Conservation (phyloP, 2,888 invertebrate genomes). For the Polymixis lichenea region DNA sequence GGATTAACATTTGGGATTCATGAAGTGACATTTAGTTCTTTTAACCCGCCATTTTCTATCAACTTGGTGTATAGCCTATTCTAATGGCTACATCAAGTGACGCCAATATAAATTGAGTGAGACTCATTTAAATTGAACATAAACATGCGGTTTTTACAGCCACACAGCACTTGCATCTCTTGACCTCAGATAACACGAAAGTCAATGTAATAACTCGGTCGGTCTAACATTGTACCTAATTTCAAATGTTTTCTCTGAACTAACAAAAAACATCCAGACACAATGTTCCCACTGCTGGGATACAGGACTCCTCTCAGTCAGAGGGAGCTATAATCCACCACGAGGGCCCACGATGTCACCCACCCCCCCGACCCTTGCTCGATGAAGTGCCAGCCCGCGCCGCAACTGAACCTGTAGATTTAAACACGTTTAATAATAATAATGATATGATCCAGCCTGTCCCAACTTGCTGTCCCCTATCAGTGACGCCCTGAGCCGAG, state of each 20-base stretch:
- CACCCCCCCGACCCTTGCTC: no score
- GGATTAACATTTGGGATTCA: no score
- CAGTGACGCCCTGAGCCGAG: no score
- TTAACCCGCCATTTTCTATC: conserved; percentile 15
- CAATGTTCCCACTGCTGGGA: no score
- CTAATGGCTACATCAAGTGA: conserved; percentile 48
- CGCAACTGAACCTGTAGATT: no score
- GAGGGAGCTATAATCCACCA: no score
- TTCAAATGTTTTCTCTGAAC: not conserved
- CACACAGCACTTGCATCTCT: conserved; percentile 16
- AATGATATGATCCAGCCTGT: no score
- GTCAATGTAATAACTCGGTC: conserved; percentile 9
- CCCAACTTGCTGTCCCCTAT: no score
- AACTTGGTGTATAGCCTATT: conserved; percentile 22
- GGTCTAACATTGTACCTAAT: not conserved
- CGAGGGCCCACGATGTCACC: no score
- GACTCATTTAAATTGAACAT: conserved; percentile 45
- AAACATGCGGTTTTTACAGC: conserved; percentile 23
- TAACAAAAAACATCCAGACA: not conserved
- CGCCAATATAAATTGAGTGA: conserved; percentile 56
- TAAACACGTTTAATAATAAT: no score
- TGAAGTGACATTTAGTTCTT: not conserved
- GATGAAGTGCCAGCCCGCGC: no score
- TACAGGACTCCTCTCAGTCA: no score
- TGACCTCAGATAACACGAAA: conserved; percentile 17